A percentile compares a stretch with the other conserved stretches of the same genome.
Conservation (phyloP, 2,797 vertebrate species). For the Rhabdophis nuchalis region DNA sequence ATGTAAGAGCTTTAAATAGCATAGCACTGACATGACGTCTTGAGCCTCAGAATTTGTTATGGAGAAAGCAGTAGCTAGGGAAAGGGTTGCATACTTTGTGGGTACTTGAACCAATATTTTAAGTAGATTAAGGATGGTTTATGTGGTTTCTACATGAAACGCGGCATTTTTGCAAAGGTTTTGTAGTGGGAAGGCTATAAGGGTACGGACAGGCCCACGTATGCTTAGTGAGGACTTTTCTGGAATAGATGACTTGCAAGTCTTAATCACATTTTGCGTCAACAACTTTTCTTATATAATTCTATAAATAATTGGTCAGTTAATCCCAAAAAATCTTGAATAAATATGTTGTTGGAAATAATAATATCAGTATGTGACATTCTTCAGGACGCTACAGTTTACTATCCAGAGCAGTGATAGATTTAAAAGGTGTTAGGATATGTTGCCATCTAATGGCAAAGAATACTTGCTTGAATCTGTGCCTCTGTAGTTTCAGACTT, state of each 20-base stretch:
- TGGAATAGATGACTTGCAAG: neutral
- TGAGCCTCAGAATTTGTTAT: neutral
- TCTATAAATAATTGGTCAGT: neutral
- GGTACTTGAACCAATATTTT: neutral
- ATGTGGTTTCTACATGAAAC: neutral
- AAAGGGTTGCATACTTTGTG: neutral
- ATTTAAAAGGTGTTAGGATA: neutral
- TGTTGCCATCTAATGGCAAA: constrained; percentile 21
- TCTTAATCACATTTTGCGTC: neutral
- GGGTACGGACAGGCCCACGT: neutral
- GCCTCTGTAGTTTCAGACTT: neutral
- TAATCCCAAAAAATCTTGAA: neutral
- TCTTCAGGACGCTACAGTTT: neutral
- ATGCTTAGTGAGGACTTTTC: neutral
- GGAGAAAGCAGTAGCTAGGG: neutral
- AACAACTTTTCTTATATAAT: neutral
- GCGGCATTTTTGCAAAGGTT: neutral
- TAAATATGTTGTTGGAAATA: neutral
- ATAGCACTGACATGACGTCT: neutral
- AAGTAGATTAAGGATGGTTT: neutral
- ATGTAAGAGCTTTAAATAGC: neutral
- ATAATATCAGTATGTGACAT: neutral
- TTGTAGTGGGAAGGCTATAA: neutral
- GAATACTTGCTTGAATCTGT: neutral
- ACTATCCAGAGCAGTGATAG: neutral